Base-by-base conservation (phyloP, 1,140 invertebrate genomes). In the Anadara kagoshimensis region DNA sequence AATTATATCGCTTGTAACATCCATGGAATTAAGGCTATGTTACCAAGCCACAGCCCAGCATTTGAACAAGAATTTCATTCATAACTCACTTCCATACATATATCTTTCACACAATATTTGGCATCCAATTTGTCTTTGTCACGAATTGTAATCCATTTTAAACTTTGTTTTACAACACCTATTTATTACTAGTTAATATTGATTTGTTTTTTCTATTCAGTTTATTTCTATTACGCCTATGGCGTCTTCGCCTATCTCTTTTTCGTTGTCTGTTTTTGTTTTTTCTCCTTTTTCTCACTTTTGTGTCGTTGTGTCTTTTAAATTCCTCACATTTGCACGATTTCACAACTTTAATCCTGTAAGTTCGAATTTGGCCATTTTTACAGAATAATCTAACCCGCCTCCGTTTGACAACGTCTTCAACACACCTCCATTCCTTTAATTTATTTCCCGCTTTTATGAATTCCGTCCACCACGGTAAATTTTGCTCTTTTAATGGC, bases 391-490 rank as follows among this genome's bases (percentile, higher is more conserved):
- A 75, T 24, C 54, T 61, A 12, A 86, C 77, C 41, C 74, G 68
- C 47, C 79, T 73, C 7, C 75, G 62, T 22, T 66, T 44, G 0
- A 80, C 69, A 11, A 61, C 66, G 26, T 81, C 78, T 22, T 84
- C 74, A 24, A 83, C 77, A 56, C 84, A 86, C 18, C 78, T 73
- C 57, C 73, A 84, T 65, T 84, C 73, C 20, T 76, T 66, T 10
- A 74, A 43, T 44, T 79, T 78, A 29, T 61, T 75, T 18, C 66
- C 26, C n/a, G 75, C 66, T 24, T 84, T 83, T 5, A 84, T 63
- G 44, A 78, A 80, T 47, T 85, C 75, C 14, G 69, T 58, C 66
- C 83, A 85, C 83, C 83, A 85, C 44, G 78, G 77, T 16, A 84
- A 51, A 36, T 79, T 43, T 10, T 61, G 22, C 54, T 71, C 49